Percentiles rank a stretch among this genome's conserved stretches.
phyloP scores from a whole-genome alignment of 2,113 vertebrate genomes.

The Hipposideros armiger region DNA sequence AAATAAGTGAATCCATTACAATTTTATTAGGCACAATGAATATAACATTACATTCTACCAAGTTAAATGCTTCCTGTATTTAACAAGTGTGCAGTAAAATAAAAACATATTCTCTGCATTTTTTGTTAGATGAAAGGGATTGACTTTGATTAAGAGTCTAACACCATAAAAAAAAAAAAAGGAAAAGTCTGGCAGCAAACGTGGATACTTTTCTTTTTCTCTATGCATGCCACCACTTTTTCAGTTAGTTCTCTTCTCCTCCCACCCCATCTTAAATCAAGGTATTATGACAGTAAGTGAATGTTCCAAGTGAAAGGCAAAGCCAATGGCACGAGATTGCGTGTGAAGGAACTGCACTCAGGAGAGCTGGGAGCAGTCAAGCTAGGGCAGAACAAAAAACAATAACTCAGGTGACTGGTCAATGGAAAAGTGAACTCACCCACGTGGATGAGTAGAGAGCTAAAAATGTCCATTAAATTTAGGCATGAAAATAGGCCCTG shows the following conservation, averaged over 20 bases:
- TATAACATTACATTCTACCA: constrained; percentile 28
- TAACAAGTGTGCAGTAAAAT: constrained; percentile 53
- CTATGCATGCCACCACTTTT: not conserved
- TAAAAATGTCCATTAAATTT: constrained; percentile 12
- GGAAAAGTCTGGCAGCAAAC: not conserved
- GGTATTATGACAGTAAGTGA: not conserved
- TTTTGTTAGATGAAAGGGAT: constrained; percentile 49
- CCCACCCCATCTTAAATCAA: not conserved
- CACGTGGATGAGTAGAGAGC: not conserved
- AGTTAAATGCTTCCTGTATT: constrained; percentile 59
- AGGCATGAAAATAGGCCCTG: not conserved
- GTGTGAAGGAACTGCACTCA: not conserved
- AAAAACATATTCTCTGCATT: constrained; percentile 59
- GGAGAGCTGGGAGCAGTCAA: not conserved
- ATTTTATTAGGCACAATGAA: constrained; percentile 67
- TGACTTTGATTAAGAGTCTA: constrained; percentile 25
- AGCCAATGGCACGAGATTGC: not conserved
- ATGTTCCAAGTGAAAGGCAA: not conserved
- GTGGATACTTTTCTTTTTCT: not conserved
- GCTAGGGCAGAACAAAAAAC: not conserved
- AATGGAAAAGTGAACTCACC: not conserved
- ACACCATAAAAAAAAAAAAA: not conserved
- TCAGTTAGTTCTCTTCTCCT: not conserved
- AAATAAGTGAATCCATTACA: constrained; percentile 64
- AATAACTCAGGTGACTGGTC: not conserved